Conservation (phyloP, 37 sponge, comb jelly and placozoan genomes). For the Lycopodina hypogea region DNA sequence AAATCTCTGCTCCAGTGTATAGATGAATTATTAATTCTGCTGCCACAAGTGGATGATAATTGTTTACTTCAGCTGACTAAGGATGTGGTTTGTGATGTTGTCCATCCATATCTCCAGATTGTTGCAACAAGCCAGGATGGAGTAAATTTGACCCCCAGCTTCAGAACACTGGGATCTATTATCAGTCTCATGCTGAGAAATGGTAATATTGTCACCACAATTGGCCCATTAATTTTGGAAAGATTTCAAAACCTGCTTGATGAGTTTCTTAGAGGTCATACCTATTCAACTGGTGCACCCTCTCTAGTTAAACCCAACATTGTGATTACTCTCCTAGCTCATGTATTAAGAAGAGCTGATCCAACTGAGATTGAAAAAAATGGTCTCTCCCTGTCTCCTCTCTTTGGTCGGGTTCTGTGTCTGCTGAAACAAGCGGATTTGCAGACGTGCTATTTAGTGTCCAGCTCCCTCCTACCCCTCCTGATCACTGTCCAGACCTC, state of each 20-base stretch:
- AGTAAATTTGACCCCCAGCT: not conserved
- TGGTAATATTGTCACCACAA: not conserved
- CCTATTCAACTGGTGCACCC: not conserved
- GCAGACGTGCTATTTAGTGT: slow-evolving; percentile 30
- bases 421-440: slow-evolving; percentile 24
- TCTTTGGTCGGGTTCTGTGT: slow-evolving; percentile 17
- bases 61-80: not conserved
- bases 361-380: not conserved
- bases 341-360: not conserved
- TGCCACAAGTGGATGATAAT: not conserved
- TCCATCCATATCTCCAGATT: slow-evolving; percentile 4
- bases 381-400: not conserved
- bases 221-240: not conserved
- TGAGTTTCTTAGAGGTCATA: no score
- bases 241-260: not conserved
- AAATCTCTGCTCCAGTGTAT: not conserved
- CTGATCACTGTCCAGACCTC: slow-evolving; percentile 12
- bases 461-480: slow-evolving; percentile 41
- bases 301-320: not conserved
- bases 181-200: not conserved
- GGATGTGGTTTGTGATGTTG: slow-evolving; percentile 10
- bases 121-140: not conserved
- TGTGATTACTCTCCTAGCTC: slow-evolving; percentile 5
- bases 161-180: not conserved
- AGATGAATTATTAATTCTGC: not conserved